Conservation (phyloP, 2,797 vertebrate genomes). For the Phyllotis vaccarum region DNA sequence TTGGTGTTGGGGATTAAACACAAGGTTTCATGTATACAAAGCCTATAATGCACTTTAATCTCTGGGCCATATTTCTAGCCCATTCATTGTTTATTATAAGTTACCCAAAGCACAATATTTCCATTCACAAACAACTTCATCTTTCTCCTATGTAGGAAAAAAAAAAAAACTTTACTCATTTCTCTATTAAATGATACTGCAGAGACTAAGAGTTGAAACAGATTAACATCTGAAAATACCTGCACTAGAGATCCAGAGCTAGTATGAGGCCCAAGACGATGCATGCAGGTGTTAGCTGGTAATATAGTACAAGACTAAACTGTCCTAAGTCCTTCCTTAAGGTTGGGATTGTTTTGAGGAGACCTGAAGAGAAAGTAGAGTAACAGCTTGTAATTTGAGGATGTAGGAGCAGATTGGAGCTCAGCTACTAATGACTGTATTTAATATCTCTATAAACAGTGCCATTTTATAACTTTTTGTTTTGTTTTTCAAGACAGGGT, state of each 20-base stretch:
- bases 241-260: not conserved
- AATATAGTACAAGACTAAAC: not conserved
- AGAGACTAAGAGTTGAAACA: conserved; percentile 58
- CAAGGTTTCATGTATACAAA: not conserved
- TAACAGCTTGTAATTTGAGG: conserved; percentile 21
- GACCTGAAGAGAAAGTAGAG: not conserved
- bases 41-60: not conserved
- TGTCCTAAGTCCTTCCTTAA: not conserved
- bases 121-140: not conserved
- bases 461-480: conserved; percentile 49
- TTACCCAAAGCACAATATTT: conserved; percentile 21
- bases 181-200: conserved; percentile 28
- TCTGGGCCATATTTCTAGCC: no score
- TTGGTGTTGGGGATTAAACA: not conserved
- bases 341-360: conserved; percentile 42
- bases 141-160: not conserved
- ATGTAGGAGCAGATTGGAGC: conserved; percentile 10
- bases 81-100: conserved; percentile 47
- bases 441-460: conserved; percentile 31
- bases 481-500: not conserved
- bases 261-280: not conserved
- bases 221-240: conserved; percentile 57
- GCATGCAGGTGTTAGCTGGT: not conserved
- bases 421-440: not conserved
- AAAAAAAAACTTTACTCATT: conserved; percentile 2